Evolutionary conservation across 2,797 vertebrate species (phyloP).

Genomic region (Stomatorhinus walkeri): DNA sequence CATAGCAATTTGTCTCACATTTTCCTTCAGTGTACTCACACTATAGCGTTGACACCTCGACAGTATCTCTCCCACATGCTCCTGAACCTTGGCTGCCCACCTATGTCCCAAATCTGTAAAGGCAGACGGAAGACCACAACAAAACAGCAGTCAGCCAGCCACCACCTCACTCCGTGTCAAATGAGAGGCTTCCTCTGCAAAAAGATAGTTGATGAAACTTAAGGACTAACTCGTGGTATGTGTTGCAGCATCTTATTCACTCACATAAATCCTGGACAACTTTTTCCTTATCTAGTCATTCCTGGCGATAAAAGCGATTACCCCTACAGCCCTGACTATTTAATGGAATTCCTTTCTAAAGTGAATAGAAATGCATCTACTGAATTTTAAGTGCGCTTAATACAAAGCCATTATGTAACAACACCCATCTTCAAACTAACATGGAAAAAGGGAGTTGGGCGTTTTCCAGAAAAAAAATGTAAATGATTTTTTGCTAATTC

Average conservation of each 20-base stretch:
- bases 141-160: not conserved
- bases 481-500: not conserved
- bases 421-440: not conserved
- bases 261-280: not conserved
- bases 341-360: not conserved
- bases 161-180: not conserved
- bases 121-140: not conserved
- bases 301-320: not conserved
- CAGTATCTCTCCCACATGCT: constrained; percentile 80
- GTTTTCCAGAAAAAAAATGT: not conserved
- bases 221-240: not conserved
- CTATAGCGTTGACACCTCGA: constrained; percentile 74
- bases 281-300: not conserved
- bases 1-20: not conserved
- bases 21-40: constrained; percentile 52
- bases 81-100: constrained; percentile 72
- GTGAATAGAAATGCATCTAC: not conserved
- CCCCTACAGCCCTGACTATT: not conserved
- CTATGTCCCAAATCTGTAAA: constrained; percentile 75
- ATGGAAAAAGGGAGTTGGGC: not conserved
- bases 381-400: not conserved
- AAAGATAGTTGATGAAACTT: not conserved
- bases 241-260: not conserved
- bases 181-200: not conserved
- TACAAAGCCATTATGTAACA: not conserved